Percentiles rank a stretch among this genome's conserved stretches.
Evolutionary conservation across 2,888 invertebrate genomes (phyloP).

Genomic region (Eretmocerus hayati): DNA sequence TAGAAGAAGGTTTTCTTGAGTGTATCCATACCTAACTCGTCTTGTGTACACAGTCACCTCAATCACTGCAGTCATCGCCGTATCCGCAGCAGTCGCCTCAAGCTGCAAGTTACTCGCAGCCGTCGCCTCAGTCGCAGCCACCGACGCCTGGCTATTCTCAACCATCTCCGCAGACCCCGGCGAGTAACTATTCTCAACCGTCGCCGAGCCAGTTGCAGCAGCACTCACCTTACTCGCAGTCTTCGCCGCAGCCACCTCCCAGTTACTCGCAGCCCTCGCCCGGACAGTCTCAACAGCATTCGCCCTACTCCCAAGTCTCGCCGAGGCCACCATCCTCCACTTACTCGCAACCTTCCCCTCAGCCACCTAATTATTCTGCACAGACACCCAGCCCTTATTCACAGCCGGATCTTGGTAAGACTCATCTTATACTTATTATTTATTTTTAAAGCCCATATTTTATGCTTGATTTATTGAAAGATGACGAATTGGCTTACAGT

Average conservation of each 20-base stretch:
- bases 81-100: conserved; percentile 35
- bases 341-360: conserved; percentile 31
- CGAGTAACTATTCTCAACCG: conserved; percentile 34
- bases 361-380: conserved; percentile 33
- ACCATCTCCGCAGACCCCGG: conserved; percentile 39
- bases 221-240: conserved; percentile 28
- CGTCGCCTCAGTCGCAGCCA: conserved; percentile 36
- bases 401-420: conserved; percentile 25
- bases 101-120: conserved; percentile 41
- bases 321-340: conserved; percentile 42
- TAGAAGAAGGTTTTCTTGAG: too few relatives aligned
- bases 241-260: conserved; percentile 30
- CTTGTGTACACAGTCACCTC: conserved; percentile 28
- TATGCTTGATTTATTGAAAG: too few relatives aligned
- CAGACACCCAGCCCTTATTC: conserved; percentile 31
- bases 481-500: too few relatives aligned
- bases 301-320: conserved; percentile 29
- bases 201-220: conserved; percentile 30
- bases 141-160: conserved; percentile 48
- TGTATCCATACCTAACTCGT: too few relatives aligned
- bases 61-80: conserved; percentile 36
- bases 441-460: too few relatives aligned
- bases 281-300: conserved; percentile 24
- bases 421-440: too few relatives aligned
- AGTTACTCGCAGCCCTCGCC: conserved; percentile 30